A percentile compares a stretch with the other conserved stretches of the same genome.
Evolutionary conservation across 2,797 vertebrate genomes (phyloP).

Genomic region (Sebastolobus altivelis): DNA sequence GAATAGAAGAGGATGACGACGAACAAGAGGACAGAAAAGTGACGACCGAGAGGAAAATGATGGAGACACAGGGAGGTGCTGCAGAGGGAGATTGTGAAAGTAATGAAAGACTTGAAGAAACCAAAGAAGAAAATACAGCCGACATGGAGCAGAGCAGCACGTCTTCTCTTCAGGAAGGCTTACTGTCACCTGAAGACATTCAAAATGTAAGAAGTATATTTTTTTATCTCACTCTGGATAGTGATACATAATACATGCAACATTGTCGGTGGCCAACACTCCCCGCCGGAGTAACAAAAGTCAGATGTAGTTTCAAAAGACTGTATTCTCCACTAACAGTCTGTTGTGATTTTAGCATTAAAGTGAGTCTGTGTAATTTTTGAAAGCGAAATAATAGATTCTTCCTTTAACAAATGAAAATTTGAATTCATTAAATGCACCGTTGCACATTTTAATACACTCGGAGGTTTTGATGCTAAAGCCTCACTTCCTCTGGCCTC

Average conservation of each 20-base stretch:
- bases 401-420: not conserved
- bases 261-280: not conserved
- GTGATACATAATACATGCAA: not conserved
- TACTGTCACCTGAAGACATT: slow-evolving; percentile 79
- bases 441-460: not conserved
- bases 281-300: not conserved
- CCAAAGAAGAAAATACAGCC: slow-evolving; percentile 6
- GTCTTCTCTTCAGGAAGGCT: slow-evolving; percentile 42
- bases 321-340: not conserved
- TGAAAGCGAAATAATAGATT: not conserved
- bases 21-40: slow-evolving; percentile 1
- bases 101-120: slow-evolving; percentile 2
- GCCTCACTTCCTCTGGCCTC: not conserved
- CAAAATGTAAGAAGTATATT: slow-evolving; percentile 68
- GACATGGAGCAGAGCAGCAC: slow-evolving; percentile 30
- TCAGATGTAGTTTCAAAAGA: not conserved
- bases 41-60: not conserved
- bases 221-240: not conserved
- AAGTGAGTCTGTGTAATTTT: not conserved
- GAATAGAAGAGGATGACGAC: slow-evolving; percentile 10
- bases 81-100: not conserved
- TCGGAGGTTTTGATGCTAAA: not conserved
- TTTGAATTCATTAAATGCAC: not conserved
- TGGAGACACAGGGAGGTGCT: not conserved
- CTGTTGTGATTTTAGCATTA: not conserved